These are phyloP conservation scores for Drosophila triauraria DNA, from an alignment of 1,140 invertebrate genomes.

Conservation along the genomic window DNA sequence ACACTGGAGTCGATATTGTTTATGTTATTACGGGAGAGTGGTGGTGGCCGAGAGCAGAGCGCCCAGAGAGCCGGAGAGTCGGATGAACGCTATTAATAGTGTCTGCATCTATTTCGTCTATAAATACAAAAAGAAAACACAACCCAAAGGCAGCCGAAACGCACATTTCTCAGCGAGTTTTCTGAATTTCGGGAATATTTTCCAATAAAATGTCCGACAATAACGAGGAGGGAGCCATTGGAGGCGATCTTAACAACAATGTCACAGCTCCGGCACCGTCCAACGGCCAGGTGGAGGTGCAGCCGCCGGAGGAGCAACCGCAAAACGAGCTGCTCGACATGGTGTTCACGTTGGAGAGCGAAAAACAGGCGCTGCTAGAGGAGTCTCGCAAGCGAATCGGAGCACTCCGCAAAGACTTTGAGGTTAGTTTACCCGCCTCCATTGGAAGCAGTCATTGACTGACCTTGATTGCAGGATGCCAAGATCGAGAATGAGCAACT, in stretches of 20 bases:
- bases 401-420: constrained; percentile 82
- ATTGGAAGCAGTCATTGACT: background rate
- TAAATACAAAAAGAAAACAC: constrained; percentile 73
- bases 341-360: constrained; percentile 82
- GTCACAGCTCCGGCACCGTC: constrained; percentile 3
- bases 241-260: constrained; percentile 79
- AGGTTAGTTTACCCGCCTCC: constrained; percentile 68
- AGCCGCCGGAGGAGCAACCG: constrained; percentile 37
- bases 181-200: constrained; percentile 34
- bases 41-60: constrained; percentile 16
- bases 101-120: constrained; percentile 73
- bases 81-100: constrained; percentile 67
- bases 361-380: constrained; percentile 81
- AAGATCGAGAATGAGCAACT: constrained; percentile 72
- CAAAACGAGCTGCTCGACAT: constrained; percentile 81
- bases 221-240: constrained; percentile 49
- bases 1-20: constrained; percentile 40
- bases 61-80: constrained; percentile 30
- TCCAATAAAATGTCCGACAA: constrained; percentile 64
- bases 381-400: constrained; percentile 77
- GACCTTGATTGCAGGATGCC: constrained; percentile 52
- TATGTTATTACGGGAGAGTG: constrained; percentile 34
- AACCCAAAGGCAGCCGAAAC: constrained; percentile 35
- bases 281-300: constrained; percentile 22
- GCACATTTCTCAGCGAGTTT: constrained; percentile 48